Evolutionary conservation across 2,797 vertebrate species (phyloP).

Genomic region (Labeo calbasu): DNA sequence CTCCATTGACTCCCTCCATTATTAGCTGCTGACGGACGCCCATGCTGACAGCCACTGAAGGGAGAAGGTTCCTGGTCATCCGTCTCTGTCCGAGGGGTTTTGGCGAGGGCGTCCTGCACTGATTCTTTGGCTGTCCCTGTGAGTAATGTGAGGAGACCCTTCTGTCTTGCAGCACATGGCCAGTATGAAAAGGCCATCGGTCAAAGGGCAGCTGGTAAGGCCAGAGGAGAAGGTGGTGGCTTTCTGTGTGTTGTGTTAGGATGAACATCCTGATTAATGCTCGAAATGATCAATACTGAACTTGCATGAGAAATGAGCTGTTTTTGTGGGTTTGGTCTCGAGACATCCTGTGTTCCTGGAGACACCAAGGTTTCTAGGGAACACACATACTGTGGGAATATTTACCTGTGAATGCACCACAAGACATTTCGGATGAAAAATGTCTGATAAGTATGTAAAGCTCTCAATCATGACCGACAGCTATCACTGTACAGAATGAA

Average conservation of each 20-base stretch:
- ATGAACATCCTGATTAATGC: conserved; percentile 34
- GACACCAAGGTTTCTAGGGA: neutral
- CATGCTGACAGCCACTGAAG: conserved; percentile 67
- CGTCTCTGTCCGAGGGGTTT: conserved; percentile 79
- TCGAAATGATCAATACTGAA: conserved; percentile 1
- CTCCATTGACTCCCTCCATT: conserved; percentile 67
- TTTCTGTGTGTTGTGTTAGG: conserved; percentile 43
- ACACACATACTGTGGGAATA: neutral
- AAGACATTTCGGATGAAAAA: neutral
- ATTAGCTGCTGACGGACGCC: conserved; percentile 75
- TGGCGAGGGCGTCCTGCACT: conserved; percentile 67
- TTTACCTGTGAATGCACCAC: neutral
- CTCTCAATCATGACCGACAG: neutral
- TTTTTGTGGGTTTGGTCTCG: neutral
- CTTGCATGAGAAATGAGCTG: neutral
- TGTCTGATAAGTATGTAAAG: neutral
- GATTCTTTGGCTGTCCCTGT: conserved; percentile 69
- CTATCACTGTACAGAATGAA: neutral
- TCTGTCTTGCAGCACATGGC: conserved; percentile 77
- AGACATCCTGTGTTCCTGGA: neutral
- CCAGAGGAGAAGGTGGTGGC: conserved; percentile 59
- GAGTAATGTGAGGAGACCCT: conserved; percentile 76
- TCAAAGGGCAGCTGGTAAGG: conserved; percentile 80
- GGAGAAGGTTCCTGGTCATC: conserved; percentile 76
- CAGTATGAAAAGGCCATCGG: conserved; percentile 70